Evolutionary conservation across 2,888 invertebrate species (phyloP), one percentile per base, ranked within the genome.

Genomic region (Sphecodes monilicornis): DNA sequence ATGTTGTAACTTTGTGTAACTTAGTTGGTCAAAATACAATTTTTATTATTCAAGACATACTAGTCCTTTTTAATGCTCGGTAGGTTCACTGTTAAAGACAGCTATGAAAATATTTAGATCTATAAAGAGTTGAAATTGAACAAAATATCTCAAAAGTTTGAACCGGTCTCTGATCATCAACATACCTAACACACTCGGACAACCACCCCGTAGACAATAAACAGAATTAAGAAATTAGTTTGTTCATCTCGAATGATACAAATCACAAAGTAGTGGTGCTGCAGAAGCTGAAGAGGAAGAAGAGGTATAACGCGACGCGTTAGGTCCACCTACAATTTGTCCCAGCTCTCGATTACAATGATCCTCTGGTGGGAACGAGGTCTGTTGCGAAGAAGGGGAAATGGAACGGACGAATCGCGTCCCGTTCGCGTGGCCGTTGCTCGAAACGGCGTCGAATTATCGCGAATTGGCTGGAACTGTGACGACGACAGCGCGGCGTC

Each of bases 371-470:
- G 16, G 57, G 57, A 57, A 57, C 26, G 64, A 29, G 64, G 29
- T 29, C 60, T 18, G 57, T 26, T 18, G 73, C 57, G 41, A 39
- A 18, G 32, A 22, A 36, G 41, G 29, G 60, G 60, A n/a, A 60
- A 60, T 13, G 29, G 60, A 60, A 60, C 60, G 41, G 43, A 16
- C 36, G 2, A 50, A 22, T 68, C 46, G 36, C 50, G 71, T 16
- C 16, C 43, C 50, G 76, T 71, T 69, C 81, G 75, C 77, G 79
- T 76, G 83, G 41, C 57, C 81, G 77, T 80, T 84, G 74, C 64
- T 73, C 83, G 69, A 74, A 76, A 66, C 80, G 68, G 50, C 72
- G 77, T 71, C 54, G 84, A 83, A 80, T 88, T 82, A 83, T 80
- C 80, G 80, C 82, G 85, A 82, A 76, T 74, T 43, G 80, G 57